phyloP scores from a whole-genome alignment of 1,140 invertebrate species.

The Listronotus oregonensis region DNA sequence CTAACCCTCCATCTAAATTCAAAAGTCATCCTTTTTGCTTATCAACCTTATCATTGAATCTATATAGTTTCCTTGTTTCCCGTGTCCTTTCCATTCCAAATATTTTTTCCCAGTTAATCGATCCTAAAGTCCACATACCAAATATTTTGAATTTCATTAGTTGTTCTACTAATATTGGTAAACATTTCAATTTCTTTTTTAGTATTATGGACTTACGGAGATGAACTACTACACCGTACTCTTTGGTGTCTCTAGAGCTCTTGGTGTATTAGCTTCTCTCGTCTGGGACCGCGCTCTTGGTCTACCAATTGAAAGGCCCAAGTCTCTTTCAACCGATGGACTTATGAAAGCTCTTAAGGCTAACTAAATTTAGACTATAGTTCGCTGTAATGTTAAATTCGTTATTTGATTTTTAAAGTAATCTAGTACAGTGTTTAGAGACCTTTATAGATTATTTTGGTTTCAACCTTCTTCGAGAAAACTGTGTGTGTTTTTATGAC shows the following conservation, averaged over 20 bases:
- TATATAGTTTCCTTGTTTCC: no score
- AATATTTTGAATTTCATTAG: background rate
- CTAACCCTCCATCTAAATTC: no score
- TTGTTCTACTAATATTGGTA: background rate
- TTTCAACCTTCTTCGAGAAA: no score
- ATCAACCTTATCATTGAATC: no score
- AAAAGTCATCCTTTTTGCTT: no score
- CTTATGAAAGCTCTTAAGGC: constrained; percentile 67
- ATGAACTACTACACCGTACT: constrained; percentile 95
- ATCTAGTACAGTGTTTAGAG: background rate
- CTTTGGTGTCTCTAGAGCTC: constrained; percentile 87
- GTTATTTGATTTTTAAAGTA: background rate
- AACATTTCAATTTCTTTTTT: constrained; percentile 56
- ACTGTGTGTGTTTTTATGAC: no score
- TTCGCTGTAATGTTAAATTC: no score
- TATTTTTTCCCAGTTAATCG: no score
- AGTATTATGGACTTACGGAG: constrained; percentile 91
- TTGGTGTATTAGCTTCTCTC: constrained; percentile 81
- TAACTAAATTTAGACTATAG: no score
- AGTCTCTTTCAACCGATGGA: constrained; percentile 86
- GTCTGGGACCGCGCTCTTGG: constrained; percentile 90
- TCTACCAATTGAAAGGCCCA: constrained; percentile 88
- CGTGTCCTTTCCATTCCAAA: no score
- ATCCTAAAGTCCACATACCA: no score
- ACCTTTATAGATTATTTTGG: background rate